Evolutionary conservation across 2,113 vertebrate genomes (phyloP).

Genomic region (Carassius auratus): DNA sequence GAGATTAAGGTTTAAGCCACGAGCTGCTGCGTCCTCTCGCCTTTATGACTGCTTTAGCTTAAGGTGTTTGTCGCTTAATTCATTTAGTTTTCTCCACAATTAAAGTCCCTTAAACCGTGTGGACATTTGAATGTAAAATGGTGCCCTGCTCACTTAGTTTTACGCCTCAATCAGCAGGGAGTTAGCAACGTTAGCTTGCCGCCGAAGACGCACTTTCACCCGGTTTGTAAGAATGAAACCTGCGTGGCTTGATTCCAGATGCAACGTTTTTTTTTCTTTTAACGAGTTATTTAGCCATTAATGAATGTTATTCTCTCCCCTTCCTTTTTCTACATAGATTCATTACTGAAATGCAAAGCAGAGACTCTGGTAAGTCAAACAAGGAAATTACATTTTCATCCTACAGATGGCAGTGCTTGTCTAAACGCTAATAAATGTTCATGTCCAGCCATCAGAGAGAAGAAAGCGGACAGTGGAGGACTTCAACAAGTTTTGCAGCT

Average conservation of each 20-base stretch:
- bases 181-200: slow-evolving; percentile 17
- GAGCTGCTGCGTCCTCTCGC: neutral
- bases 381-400: neutral
- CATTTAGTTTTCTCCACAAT: neutral
- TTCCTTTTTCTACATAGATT: slow-evolving; percentile 67
- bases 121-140: slow-evolving; percentile 1
- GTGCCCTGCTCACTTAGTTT: neutral
- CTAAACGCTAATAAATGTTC: slow-evolving; percentile 22
- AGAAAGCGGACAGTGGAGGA: slow-evolving; percentile 88
- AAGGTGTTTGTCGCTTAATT: neutral
- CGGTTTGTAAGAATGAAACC: neutral
- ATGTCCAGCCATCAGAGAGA: slow-evolving; percentile 81
- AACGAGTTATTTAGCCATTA: neutral
- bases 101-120: neutral
- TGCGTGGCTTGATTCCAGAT: neutral
- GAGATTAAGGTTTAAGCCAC: neutral
- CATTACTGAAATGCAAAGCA: slow-evolving; percentile 80
- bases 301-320: slow-evolving; percentile 9
- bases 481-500: slow-evolving; percentile 93
- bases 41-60: neutral
- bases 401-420: neutral
- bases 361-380: slow-evolving; percentile 77
- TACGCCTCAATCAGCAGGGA: neutral
- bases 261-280: neutral
- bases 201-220: neutral